A percentile compares a stretch with the other conserved stretches of the same genome.
These are phyloP conservation scores for Eulemur albifrons DNA, from an alignment of 2,797 vertebrate species.

Conservation along the genomic window DNA sequence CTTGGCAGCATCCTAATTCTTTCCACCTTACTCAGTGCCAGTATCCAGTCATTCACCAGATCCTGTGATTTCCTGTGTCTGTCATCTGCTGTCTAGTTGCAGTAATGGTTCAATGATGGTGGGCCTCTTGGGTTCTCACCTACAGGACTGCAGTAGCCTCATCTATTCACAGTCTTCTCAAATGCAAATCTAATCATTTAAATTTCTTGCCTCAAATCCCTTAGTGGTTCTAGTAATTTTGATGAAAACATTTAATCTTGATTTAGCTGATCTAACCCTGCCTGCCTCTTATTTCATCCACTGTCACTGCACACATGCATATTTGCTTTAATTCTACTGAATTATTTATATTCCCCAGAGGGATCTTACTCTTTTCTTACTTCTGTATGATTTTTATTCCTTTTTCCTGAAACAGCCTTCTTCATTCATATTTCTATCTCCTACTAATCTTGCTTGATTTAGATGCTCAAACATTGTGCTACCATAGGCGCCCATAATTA, in stretches of 20 bases:
- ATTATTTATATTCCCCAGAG: background rate
- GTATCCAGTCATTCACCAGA: no score
- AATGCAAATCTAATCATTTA: background rate
- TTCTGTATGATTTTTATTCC: background rate
- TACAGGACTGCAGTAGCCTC: no score
- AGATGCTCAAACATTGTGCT: background rate
- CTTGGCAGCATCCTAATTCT: background rate
- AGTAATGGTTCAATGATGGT: background rate
- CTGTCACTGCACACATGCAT: background rate
- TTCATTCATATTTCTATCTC: background rate
- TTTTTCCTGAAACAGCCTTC: background rate
- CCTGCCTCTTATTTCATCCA: background rate
- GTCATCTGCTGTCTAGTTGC: background rate
- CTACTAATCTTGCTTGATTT: background rate
- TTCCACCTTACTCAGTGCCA: background rate
- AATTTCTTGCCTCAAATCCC: background rate
- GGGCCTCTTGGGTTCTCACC: background rate
- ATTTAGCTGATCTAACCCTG: background rate
- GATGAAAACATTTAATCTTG: background rate
- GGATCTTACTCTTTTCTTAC: background rate
- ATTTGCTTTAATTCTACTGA: background rate
- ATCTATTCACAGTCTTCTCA: background rate
- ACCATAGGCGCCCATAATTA: background rate
- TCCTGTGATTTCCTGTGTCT: background rate
- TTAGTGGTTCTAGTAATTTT: background rate